phyloP scores from a whole-genome alignment of 2,888 invertebrate genomes.

The Pardosa pseudoannulata region DNA sequence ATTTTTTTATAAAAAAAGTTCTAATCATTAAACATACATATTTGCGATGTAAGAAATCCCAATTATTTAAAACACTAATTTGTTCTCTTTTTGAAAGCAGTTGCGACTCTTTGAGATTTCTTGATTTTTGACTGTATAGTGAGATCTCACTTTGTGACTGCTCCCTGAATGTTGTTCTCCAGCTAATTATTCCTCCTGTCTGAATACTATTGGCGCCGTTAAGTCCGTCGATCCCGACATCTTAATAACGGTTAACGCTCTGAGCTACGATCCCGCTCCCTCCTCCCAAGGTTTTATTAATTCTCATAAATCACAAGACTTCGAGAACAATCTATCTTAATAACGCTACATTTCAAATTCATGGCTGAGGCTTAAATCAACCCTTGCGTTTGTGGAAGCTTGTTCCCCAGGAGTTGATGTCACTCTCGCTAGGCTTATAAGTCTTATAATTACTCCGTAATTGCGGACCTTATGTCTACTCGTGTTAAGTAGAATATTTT shows the following conservation, averaged over 20 bases:
- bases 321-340: conserved; percentile 8
- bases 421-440: neutral
- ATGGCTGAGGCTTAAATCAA: neutral
- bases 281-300: conserved; percentile 47
- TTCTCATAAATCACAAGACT: conserved; percentile 52
- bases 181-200: neutral
- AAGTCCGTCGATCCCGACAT: conserved; percentile 50
- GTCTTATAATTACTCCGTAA: neutral
- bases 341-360: neutral
- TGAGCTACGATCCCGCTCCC: neutral
- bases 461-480: neutral
- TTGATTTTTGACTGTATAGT: too few species aligned
- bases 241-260: conserved; percentile 47
- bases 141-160: too few species aligned
- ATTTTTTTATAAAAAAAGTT: too few species aligned
- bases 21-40: too few species aligned
- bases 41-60: too few species aligned
- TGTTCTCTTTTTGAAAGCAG: too few species aligned
- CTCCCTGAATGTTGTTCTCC: neutral
- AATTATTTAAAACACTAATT: too few species aligned
- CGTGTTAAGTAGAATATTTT: neutral
- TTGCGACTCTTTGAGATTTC: too few species aligned
- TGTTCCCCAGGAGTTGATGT: neutral
- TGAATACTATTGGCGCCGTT: conserved; percentile 61
- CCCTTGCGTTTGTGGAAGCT: neutral